These are phyloP conservation scores for Tetragnatha versicolor DNA, from an alignment of 1,140 invertebrate genomes.

Conservation along the genomic window DNA sequence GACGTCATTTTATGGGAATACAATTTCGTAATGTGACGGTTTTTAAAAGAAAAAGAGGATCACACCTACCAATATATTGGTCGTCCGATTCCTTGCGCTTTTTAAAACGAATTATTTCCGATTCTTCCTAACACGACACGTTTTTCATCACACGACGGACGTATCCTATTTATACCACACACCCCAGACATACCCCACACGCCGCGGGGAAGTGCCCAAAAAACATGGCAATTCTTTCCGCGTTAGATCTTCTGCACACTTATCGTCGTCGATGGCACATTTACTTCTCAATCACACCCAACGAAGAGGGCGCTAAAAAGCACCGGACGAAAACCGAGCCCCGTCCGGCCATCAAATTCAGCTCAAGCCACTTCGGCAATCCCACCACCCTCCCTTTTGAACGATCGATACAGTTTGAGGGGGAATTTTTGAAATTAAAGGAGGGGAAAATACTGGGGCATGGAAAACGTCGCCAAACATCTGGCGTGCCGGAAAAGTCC, in stretches of 20 bases:
- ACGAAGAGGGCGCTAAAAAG: background rate
- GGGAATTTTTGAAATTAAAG: conserved; percentile 44
- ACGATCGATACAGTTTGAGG: conserved; percentile 28
- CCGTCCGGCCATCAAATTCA: conserved; percentile 41
- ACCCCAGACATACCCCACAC: too few species aligned
- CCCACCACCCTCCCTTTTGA: background rate
- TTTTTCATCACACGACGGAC: too few species aligned
- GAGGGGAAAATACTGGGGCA: background rate
- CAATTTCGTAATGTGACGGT: too few species aligned
- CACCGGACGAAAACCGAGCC: background rate
- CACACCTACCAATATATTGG: too few species aligned
- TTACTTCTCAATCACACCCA: conserved; percentile 38
- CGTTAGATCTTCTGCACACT: conserved; percentile 8
- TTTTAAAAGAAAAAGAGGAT: too few species aligned
- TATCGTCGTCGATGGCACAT: conserved; percentile 23
- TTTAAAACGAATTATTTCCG: too few species aligned
- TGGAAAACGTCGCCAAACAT: conserved; percentile 22
- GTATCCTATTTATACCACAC: too few species aligned
- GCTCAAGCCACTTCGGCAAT: conserved; percentile 13
- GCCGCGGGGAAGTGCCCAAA: too few species aligned
- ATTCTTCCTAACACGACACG: too few species aligned
- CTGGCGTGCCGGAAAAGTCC: conserved; percentile 38
- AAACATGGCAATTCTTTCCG: conserved; percentile 21
- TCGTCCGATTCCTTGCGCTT: too few species aligned
- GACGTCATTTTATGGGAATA: too few species aligned